Base-by-base conservation (phyloP, 2,888 invertebrate species). In the Sialis lutaria region DNA sequence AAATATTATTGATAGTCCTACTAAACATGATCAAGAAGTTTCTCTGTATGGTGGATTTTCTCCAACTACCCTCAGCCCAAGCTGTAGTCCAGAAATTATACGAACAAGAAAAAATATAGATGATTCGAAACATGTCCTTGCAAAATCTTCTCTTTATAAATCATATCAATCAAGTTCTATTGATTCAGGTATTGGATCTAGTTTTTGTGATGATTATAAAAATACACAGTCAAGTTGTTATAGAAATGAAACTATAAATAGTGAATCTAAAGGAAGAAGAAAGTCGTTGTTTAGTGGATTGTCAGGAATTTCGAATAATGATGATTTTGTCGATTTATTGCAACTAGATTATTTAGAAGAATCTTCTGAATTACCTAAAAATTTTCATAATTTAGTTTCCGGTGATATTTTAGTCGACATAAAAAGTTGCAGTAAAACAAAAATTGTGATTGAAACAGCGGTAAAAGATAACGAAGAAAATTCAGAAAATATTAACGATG, bases 241-340 rank as follows among this genome's bases (percentile, higher is more conserved):
- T 30, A 50, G 50, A 40, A 44, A 48, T 45, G 54, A 55, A 0
- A 59, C 60, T 4, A 58, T 61, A 0, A 50, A 47, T 6, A 42
- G 37, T 42, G 22, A 22, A 22, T 22, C 22, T 22, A 22, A 22
- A 4, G 22, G 40, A 12, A 40, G 41, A 22, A 33, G 49, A 50
- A 10, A 51, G 53, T 6, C 42, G 50, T 4, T 49, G 48, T 2
- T 30, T 46, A n/a, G 37, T 8, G 40, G 50, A 49, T 0, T 45
- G 53, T 32, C 53, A 9, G 22, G 30, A 1, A 58, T 70, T 6
- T 75, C 75, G 13, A 70, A 71, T 57, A 77, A 79, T 58, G 79
- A 79, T 53, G 79, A 75, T 43, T 79, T 76, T 56, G 66, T 75
- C 58, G 78, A 79, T 44, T 65, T 79, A 48, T 69, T 74, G 45